Base-by-base conservation (phyloP, 37 sponge, comb jelly and placozoan genomes). In the Halisarca cf. caerulea region DNA sequence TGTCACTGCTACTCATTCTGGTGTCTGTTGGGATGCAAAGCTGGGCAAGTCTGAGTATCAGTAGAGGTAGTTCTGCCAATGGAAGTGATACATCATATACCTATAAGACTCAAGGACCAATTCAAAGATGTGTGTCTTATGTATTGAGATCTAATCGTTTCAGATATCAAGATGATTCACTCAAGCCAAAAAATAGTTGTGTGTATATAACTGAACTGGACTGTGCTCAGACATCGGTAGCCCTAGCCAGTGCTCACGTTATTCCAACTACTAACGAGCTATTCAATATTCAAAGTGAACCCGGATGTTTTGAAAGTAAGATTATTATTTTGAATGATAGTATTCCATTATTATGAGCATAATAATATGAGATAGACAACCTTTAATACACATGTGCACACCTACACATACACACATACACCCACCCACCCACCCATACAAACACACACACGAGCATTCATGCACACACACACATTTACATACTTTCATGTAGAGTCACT, bases 171-270 rank as follows among this genome's bases (percentile, higher is more conserved):
- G 72, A 71, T 18, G 37, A 17, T 18, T 71, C 72, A 7, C 37
- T 38, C 23, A 36, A 44, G 45, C 83, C 72, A 23, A 4, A 51
- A 23, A n/a, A 73, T 27, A 64, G 68, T 7, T 91, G 92, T 66
- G 57, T 91, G 17, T 74, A 79, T 47, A 58, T 91, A 68, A 28
- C 59, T 4, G 85, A 80, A 0, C 27, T 91, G 78, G 79, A 91
- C 58, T 91, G 92, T 70, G 41, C 61, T 1, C 7, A 33, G 20
- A 38, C 75, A 20, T 33, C 32, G 3, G 45, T 39, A 0, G 59
- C 81, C 15, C 85, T 91, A 21, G 35, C 84, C 58, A 91, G 92
- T 77, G 85, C 85, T 15, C 85, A 87, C 33, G 88, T 87, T 45
- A 34, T 62, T 37, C 74, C 86, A 18, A 42, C 6, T 59, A 78